Evolutionary conservation across 2,888 invertebrate species (phyloP).

Genomic region (Troides helena): DNA sequence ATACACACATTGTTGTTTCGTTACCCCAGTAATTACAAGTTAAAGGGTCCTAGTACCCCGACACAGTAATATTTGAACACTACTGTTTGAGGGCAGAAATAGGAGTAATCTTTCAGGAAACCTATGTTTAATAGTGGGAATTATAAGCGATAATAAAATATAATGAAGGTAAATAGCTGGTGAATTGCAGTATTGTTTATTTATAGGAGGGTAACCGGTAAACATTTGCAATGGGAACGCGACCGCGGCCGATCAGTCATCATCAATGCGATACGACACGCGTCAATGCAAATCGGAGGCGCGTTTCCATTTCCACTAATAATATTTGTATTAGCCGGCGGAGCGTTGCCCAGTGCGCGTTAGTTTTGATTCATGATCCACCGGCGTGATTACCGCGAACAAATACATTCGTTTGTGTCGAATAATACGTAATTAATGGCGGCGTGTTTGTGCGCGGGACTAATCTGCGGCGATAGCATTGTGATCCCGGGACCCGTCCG

Average conservation of each 20-base stretch:
- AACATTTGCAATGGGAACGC: not conserved
- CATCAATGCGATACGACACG: constrained; percentile 7
- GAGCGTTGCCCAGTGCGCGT: constrained; percentile 41
- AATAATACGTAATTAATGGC: constrained; percentile 60
- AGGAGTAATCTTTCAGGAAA: too few relatives aligned
- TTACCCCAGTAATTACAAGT: too few relatives aligned
- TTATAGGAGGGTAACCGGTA: not conserved
- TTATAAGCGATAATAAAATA: too few relatives aligned
- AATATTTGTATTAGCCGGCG: constrained; percentile 25
- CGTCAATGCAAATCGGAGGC: constrained; percentile 6
- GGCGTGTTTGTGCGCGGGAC: constrained; percentile 50
- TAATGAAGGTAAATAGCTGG: not conserved
- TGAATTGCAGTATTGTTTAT: not conserved
- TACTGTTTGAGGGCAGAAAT: too few relatives aligned
- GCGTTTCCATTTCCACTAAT: constrained; percentile 14
- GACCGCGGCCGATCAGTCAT: constrained; percentile 1
- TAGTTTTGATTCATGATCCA: constrained; percentile 53
- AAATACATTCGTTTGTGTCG: constrained; percentile 54
- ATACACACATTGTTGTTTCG: too few relatives aligned
- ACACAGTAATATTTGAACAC: too few relatives aligned
- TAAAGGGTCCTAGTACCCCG: too few relatives aligned
- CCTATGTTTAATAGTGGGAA: too few relatives aligned
- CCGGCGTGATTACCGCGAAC: constrained; percentile 49
- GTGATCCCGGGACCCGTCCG: constrained; percentile 10
- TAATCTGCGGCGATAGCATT: constrained; percentile 18